phyloP scores from a whole-genome alignment of 2,113 vertebrate species.

The Oryzias celebensis region DNA sequence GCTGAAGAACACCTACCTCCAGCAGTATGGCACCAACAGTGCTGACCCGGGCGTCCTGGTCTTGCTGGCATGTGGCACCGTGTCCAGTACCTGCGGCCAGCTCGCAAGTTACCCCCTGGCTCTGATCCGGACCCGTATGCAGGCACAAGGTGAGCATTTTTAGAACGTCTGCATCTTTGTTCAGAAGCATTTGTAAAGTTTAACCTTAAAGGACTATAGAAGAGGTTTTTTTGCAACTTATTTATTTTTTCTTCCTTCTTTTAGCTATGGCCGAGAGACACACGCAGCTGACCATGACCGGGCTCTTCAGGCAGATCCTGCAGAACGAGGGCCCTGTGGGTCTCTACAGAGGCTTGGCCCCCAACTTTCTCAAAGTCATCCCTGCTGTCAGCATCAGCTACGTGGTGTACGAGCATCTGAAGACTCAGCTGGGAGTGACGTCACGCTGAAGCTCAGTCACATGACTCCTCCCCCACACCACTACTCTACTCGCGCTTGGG shows the following conservation, averaged over 20 bases:
- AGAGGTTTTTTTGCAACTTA: neutral
- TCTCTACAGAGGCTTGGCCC: constrained; percentile 92
- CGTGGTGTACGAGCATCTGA: constrained; percentile 94
- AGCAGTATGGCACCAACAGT: constrained; percentile 82
- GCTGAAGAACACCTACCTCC: constrained; percentile 89
- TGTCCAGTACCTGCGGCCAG: constrained; percentile 95
- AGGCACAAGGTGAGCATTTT: constrained; percentile 88
- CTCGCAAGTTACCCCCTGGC: constrained; percentile 94
- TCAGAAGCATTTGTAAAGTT: too few species aligned
- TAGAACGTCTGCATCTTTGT: too few species aligned
- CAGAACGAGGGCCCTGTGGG: constrained; percentile 88
- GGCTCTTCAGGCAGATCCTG: constrained; percentile 92
- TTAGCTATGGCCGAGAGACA: constrained; percentile 82
- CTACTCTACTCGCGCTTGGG: neutral
- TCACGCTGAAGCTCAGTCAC: constrained; percentile 81
- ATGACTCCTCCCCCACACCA: neutral
- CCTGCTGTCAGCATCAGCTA: constrained; percentile 98
- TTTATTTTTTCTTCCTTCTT: neutral
- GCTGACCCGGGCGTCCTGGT: constrained; percentile 87
- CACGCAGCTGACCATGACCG: constrained; percentile 83
- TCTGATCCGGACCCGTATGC: constrained; percentile 94
- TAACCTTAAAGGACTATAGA: too few species aligned
- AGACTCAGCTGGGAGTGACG: constrained; percentile 89
- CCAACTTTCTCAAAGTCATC: constrained; percentile 98
- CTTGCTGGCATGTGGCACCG: constrained; percentile 91